A percentile compares a stretch with the other conserved stretches of the same genome.
Evolutionary conservation across 2,113 vertebrate genomes (phyloP).

Genomic region (Cyanoramphus novaezelandiae): DNA sequence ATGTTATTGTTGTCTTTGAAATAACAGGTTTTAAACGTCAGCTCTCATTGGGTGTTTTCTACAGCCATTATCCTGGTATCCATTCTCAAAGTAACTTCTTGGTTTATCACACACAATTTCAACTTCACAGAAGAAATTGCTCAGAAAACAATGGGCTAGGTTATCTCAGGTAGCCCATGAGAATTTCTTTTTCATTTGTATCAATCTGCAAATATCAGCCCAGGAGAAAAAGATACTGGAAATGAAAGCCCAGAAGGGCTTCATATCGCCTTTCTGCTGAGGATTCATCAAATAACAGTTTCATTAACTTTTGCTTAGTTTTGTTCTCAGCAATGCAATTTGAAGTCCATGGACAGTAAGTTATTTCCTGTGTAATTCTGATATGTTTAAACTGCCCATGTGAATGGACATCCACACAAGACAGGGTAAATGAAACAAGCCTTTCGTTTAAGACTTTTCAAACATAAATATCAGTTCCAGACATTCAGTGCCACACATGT

Average conservation of each 20-base stretch:
- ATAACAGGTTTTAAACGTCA: background rate
- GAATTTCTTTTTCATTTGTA: background rate
- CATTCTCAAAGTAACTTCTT: background rate
- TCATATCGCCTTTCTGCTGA: background rate
- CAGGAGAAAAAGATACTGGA: background rate
- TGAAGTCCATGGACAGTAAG: background rate
- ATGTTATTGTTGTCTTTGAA: background rate
- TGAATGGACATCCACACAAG: background rate
- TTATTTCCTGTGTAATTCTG: background rate
- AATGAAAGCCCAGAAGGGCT: background rate
- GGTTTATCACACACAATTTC: background rate
- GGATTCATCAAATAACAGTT: background rate
- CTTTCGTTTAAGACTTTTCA: background rate
- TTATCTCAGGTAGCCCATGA: background rate
- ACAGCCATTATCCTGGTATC: background rate
- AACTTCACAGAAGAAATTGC: background rate
- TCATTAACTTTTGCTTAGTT: background rate
- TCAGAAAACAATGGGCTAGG: background rate
- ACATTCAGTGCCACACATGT: accelerated
- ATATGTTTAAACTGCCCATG: background rate
- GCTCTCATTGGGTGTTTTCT: background rate
- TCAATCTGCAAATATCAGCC: background rate
- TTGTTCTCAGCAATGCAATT: background rate
- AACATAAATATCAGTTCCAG: background rate
- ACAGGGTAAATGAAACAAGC: background rate